A percentile compares a stretch with the other conserved stretches of the same genome.
Evolutionary conservation across 1,140 invertebrate species (phyloP).

Genomic region (Zaprionus vittiger): DNA sequence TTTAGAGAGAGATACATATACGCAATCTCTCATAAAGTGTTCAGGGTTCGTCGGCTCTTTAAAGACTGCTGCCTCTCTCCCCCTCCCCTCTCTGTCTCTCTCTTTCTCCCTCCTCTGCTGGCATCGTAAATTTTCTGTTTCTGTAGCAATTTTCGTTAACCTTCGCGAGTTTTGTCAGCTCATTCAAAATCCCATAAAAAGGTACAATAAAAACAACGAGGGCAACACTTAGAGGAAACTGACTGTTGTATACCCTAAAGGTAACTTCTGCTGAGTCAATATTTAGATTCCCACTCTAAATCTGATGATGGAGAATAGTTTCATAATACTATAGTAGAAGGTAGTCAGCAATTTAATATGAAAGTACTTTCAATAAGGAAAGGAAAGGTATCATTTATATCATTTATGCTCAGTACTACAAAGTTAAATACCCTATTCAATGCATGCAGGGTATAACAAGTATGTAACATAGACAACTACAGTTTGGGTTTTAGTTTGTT

Average conservation of each 20-base stretch:
- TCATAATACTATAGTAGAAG: no score
- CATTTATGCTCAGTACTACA: no score
- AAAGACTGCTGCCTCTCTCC: constrained; percentile 32
- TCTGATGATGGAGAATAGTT: no score
- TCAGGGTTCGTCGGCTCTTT: constrained; percentile 33
- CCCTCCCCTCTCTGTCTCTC: constrained; percentile 37
- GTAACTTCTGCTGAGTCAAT: no score
- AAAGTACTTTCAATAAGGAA: no score
- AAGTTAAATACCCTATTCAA: background rate
- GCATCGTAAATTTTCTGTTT: constrained; percentile 1
- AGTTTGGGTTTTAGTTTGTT: background rate
- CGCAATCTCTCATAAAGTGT: constrained; percentile 36
- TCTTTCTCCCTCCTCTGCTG: constrained; percentile 26
- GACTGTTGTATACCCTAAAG: background rate
- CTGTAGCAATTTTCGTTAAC: constrained; percentile 51
- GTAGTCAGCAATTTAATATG: no score
- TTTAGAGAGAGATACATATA: constrained; percentile 19
- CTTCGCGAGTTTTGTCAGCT: constrained; percentile 60
- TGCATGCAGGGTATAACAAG: background rate
- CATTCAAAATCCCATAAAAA: constrained; percentile 64
- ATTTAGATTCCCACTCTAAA: no score
- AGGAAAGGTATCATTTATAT: no score
- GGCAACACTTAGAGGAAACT: background rate
- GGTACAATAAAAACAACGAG: constrained; percentile 46
- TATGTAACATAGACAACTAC: background rate